Evolutionary conservation across 1,140 invertebrate species (phyloP).

Genomic region (Aphis craccivora): DNA sequence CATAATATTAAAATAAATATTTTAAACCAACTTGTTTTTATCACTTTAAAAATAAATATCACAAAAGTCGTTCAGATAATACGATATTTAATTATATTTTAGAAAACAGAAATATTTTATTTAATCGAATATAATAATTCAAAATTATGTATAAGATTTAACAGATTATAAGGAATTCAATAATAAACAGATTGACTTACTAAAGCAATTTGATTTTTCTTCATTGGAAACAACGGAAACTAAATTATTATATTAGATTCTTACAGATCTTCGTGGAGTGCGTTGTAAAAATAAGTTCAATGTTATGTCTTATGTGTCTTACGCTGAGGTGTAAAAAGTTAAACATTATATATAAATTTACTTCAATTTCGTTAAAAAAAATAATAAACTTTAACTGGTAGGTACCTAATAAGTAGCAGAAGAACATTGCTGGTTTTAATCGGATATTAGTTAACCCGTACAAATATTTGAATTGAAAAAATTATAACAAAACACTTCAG

Average conservation of each 20-base stretch:
- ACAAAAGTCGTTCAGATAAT: neutral
- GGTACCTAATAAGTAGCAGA: neutral
- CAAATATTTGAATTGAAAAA: neutral
- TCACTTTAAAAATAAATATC: neutral
- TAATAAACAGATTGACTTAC: neutral
- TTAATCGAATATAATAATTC: neutral
- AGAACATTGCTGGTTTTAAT: neutral
- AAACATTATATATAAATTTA: neutral
- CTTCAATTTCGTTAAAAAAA: neutral
- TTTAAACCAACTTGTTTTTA: neutral
- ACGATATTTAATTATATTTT: neutral
- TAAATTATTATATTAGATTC: neutral
- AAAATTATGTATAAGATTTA: neutral
- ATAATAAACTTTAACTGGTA: neutral
- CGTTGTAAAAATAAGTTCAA: neutral
- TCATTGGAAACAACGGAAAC: neutral
- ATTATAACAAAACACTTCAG: neutral
- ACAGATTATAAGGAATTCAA: neutral
- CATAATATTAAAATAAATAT: neutral
- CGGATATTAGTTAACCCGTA: neutral
- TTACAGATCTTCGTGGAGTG: neutral
- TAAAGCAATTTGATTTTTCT: neutral
- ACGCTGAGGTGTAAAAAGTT: neutral
- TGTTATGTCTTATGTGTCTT: neutral
- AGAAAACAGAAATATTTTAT: neutral